Conservation (phyloP, 2,888 invertebrate species). For the Melipona beecheii region DNA sequence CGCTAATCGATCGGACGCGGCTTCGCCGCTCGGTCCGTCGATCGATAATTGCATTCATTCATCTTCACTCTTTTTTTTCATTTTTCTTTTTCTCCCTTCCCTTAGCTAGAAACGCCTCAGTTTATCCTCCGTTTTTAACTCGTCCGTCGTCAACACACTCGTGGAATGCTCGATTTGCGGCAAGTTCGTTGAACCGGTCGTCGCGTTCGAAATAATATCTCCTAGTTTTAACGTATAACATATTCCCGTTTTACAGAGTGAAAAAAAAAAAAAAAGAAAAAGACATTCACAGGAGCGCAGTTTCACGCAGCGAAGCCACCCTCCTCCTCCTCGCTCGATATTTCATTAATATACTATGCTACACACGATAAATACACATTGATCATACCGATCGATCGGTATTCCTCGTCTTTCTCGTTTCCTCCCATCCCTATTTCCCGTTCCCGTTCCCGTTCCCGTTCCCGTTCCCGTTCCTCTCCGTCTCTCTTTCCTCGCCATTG, state of each 20-base stretch:
- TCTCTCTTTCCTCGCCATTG: not conserved
- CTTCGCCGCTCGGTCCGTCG: conserved; percentile 13
- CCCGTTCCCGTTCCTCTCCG: conserved; percentile 16
- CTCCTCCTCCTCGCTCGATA: not conserved
- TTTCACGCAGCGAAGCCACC: conserved; percentile 38
- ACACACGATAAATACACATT: conserved; percentile 53
- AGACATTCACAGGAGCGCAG: conserved; percentile 41
- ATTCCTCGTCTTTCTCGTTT: not conserved
- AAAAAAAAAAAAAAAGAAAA: not conserved
- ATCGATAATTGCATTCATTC: conserved; percentile 39
- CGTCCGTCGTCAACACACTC: conserved; percentile 56
- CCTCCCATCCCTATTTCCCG: not conserved
- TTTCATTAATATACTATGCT: conserved; percentile 37
- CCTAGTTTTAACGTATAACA: not conserved
- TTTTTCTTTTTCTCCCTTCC: not conserved
- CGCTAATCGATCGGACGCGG: conserved; percentile 41
- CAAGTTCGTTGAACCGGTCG: conserved; percentile 46
- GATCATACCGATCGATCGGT: conserved; percentile 39
- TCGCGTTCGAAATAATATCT: conserved; percentile 25
- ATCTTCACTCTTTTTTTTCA: not conserved
- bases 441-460: not conserved
- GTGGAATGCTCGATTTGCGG: conserved; percentile 76
- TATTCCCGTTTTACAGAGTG: conserved; percentile 6
- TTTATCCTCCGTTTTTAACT: conserved; percentile 30
- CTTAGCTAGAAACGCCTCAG: conserved; percentile 25